A percentile compares a stretch with the other conserved stretches of the same genome.
Evolutionary conservation across 2,113 vertebrate species (phyloP).

Genomic region (Pungitius pungitius): DNA sequence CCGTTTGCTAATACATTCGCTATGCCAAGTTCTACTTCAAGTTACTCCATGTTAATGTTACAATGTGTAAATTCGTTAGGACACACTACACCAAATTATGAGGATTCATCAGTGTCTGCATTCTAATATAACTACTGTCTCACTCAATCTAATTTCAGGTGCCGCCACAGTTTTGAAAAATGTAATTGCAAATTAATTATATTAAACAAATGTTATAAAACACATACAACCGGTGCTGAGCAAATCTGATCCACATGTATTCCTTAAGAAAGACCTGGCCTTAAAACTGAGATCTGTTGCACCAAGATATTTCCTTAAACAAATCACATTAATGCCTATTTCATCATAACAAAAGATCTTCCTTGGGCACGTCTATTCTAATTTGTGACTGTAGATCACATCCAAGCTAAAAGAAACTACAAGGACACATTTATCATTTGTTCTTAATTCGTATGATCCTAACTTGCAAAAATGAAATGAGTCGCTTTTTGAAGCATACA

Average conservation of each 20-base stretch:
- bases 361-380: not conserved
- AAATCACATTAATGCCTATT: not conserved
- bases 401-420: conserved; percentile 1
- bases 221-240: conserved; percentile 18
- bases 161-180: not conserved
- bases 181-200: conserved; percentile 3
- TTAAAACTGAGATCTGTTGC: not conserved
- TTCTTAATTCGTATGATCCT: conserved; percentile 12
- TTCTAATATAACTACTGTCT: not conserved
- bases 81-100: conserved; percentile 1
- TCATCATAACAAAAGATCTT: not conserved
- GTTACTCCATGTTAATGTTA: not conserved
- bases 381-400: conserved; percentile 4
- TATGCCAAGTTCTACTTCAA: not conserved
- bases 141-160: conserved; percentile 19
- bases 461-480: conserved; percentile 33
- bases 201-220: conserved; percentile 4
- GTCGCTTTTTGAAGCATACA: conserved; percentile 18
- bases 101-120: not conserved
- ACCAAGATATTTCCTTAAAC: conserved; percentile 17
- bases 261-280: not conserved
- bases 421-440: conserved; percentile 7
- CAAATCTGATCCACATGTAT: conserved; percentile 1
- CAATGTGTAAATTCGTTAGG: not conserved
- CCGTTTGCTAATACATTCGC: not conserved